phyloP scores from a whole-genome alignment of 92 coral and sea anemone genomes.

The Desmophyllum pertusum region DNA sequence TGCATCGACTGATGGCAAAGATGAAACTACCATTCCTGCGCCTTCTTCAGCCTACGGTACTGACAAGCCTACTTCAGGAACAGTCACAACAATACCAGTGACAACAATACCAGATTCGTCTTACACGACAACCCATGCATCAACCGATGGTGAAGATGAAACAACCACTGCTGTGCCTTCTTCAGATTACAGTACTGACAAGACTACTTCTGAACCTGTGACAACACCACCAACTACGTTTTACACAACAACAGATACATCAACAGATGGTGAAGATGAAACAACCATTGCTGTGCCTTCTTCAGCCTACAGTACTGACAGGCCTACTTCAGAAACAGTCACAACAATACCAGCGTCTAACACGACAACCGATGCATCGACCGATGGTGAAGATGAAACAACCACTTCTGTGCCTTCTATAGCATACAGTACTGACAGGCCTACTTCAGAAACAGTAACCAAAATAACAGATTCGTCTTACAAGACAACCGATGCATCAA shows the following conservation, averaged over 20 bases:
- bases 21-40: background rate
- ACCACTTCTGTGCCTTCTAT: background rate
- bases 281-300: background rate
- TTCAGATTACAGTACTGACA: background rate
- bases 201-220: background rate
- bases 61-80: background rate
- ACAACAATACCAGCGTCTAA: background rate
- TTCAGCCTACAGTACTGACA: background rate
- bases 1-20: background rate
- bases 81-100: too few species aligned
- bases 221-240: background rate
- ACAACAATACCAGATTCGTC: background rate
- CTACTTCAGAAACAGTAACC: background rate
- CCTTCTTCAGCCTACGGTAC: background rate
- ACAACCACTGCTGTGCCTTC: background rate
- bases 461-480: background rate
- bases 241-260: background rate
- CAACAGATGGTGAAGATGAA: background rate
- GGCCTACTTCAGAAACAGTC: background rate
- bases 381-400: background rate
- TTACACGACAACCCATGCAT: background rate
- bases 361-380: background rate
- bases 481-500: background rate
- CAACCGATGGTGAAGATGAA: background rate
- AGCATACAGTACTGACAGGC: background rate